phyloP scores from a whole-genome alignment of 2,797 vertebrate genomes.

The Girardinus metallicus region DNA sequence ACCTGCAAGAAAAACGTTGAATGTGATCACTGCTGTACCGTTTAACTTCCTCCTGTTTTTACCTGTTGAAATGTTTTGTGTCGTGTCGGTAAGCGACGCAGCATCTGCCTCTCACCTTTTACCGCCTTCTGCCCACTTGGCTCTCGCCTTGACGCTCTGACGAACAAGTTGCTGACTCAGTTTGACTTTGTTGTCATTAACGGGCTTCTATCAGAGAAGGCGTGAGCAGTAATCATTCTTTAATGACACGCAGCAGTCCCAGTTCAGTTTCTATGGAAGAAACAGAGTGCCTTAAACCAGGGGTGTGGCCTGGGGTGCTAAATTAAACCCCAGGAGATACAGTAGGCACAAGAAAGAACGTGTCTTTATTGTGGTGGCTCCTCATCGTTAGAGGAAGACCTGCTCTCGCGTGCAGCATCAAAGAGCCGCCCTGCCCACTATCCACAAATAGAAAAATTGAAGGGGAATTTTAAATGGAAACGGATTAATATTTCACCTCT shows the following conservation, averaged over 20 bases:
- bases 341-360: slow-evolving; percentile 22
- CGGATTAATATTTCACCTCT: slow-evolving; percentile 83
- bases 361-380: slow-evolving; percentile 39
- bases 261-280: slow-evolving; percentile 15
- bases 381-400: slow-evolving; percentile 62
- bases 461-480: slow-evolving; percentile 83
- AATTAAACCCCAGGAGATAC: neutral
- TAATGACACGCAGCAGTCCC: slow-evolving; percentile 14
- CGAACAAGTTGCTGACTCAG: slow-evolving; percentile 18
- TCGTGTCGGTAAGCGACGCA: neutral
- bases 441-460: slow-evolving; percentile 80
- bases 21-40: neutral
- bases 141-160: neutral
- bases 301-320: neutral
- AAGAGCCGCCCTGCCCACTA: slow-evolving; percentile 67
- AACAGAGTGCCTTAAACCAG: slow-evolving; percentile 18
- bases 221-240: slow-evolving; percentile 9
- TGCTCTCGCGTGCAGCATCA: slow-evolving; percentile 73
- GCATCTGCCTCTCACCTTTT: slow-evolving; percentile 5
- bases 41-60: neutral
- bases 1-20: neutral
- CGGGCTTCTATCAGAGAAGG: slow-evolving; percentile 11
- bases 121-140: slow-evolving; percentile 8
- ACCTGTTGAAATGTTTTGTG: slow-evolving; percentile 4
- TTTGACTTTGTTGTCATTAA: slow-evolving; percentile 19